These are phyloP conservation scores for Drosophila infuscata DNA, from an alignment of 2,888 invertebrate genomes.

Conservation along the genomic window DNA sequence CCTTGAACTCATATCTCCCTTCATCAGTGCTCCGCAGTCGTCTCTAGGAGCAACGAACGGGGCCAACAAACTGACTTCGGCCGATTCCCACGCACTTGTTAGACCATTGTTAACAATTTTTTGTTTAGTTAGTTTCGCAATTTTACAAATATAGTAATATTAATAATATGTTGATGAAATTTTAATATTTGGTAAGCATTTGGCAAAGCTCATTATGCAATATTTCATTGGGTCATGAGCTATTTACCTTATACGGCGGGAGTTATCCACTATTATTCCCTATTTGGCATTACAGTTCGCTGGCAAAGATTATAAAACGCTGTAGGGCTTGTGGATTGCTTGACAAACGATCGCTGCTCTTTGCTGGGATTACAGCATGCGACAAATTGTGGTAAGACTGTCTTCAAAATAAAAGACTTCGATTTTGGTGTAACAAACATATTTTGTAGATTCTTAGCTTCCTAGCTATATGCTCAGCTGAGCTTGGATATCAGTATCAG, in stretches of 20 bases:
- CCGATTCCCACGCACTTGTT: constrained; percentile 49
- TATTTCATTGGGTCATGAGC: constrained; percentile 45
- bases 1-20: constrained; percentile 69
- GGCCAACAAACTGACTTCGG: constrained; percentile 38
- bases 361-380: constrained; percentile 59
- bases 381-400: constrained; percentile 54
- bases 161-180: constrained; percentile 23
- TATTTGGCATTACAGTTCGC: constrained; percentile 28
- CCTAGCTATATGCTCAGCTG: constrained; percentile 52
- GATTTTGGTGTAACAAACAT: not conserved
- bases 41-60: constrained; percentile 45
- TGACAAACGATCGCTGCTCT: constrained; percentile 45
- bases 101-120: constrained; percentile 44
- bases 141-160: constrained; percentile 35
- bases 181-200: constrained; percentile 17
- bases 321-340: not conserved
- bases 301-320: constrained; percentile 65
- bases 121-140: constrained; percentile 54
- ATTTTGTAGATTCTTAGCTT: constrained; percentile 50
- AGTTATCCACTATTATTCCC: constrained; percentile 30
- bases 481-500: constrained; percentile 65
- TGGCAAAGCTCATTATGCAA: constrained; percentile 38
- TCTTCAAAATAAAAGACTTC: not conserved
- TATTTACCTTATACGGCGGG: constrained; percentile 58
- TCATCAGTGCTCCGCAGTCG: constrained; percentile 70